Conservation (phyloP, 2,888 invertebrate species). For the Euspilapteryx auroguttella region DNA sequence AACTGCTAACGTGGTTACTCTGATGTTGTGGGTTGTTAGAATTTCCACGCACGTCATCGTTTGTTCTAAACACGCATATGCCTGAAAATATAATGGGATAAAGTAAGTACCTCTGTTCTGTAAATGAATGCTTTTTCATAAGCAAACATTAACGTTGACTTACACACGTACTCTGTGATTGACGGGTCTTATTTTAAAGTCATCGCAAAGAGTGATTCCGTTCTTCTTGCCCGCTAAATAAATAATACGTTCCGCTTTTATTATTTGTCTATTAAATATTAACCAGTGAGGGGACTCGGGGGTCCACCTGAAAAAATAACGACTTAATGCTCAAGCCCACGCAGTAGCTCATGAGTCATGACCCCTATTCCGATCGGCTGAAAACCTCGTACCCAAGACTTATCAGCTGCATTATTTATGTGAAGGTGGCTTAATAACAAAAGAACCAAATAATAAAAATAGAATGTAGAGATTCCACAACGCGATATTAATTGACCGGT, state of each 20-base stretch:
- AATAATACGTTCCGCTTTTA: slow-evolving; percentile 27
- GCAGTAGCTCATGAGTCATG: too few species aligned
- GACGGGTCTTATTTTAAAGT: slow-evolving; percentile 47
- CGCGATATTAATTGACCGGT: too few species aligned
- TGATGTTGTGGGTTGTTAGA: slow-evolving; percentile 26
- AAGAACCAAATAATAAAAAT: too few species aligned
- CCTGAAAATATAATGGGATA: slow-evolving; percentile 30
- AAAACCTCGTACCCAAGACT: too few species aligned
- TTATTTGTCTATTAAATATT: slow-evolving; percentile 29
- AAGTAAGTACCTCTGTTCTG: too few species aligned
- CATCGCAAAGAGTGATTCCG: slow-evolving; percentile 23
- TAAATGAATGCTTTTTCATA: too few species aligned
- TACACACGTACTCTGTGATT: slow-evolving; percentile 44
- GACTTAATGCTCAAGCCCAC: too few species aligned
- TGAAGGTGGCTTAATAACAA: too few species aligned
- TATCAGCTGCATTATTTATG: too few species aligned
- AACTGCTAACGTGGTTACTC: slow-evolving; percentile 16
- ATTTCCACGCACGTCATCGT: slow-evolving; percentile 25
- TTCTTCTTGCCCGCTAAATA: slow-evolving; percentile 29
- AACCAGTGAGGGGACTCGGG: slow-evolving; percentile 53
- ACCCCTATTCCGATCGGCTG: too few species aligned
- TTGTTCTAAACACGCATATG: slow-evolving; percentile 34
- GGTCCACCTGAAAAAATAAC: slow-evolving; percentile 26
- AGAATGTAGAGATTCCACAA: too few species aligned
- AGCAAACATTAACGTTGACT: slow-evolving; percentile 5